A percentile compares a stretch with the other conserved stretches of the same genome.
Evolutionary conservation across 2,113 vertebrate species (phyloP).

Genomic region (Cynoglossus semilaevis): DNA sequence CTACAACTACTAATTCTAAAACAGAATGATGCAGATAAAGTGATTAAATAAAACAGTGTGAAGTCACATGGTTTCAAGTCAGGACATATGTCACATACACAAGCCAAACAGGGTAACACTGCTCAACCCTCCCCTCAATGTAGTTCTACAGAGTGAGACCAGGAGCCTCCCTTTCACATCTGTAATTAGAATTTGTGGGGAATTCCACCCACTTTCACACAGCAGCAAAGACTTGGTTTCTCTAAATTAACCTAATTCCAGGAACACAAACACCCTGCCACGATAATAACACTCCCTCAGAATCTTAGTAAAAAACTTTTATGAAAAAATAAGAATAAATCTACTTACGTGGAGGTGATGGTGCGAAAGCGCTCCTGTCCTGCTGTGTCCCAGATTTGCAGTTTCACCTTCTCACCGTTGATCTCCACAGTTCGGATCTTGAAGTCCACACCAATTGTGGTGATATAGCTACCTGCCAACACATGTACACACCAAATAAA

Average conservation of each 20-base stretch:
- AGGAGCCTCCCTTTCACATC: slow-evolving; percentile 54
- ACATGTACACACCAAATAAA: neutral
- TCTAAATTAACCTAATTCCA: slow-evolving; percentile 26
- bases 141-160: slow-evolving; percentile 5
- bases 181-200: slow-evolving; percentile 60
- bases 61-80: neutral
- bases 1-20: too few relatives aligned
- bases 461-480: slow-evolving; percentile 94
- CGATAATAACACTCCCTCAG: neutral
- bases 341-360: slow-evolving; percentile 96
- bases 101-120: slow-evolving; percentile 11
- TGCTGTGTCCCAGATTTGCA: slow-evolving; percentile 99
- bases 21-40: too few relatives aligned
- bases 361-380: slow-evolving; percentile 98
- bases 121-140: slow-evolving; percentile 11
- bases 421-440: slow-evolving; percentile 99
- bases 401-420: slow-evolving; percentile 97
- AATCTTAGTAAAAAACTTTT: too few relatives aligned
- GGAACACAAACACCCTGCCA: slow-evolving; percentile 15
- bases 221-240: slow-evolving; percentile 33
- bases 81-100: slow-evolving; percentile 6
- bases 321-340: neutral
- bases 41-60: neutral
- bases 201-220: slow-evolving; percentile 53
- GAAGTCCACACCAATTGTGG: slow-evolving; percentile 97